These are phyloP conservation scores for Drosophila lacicola DNA, from an alignment of 2,888 invertebrate species.

Conservation along the genomic window DNA sequence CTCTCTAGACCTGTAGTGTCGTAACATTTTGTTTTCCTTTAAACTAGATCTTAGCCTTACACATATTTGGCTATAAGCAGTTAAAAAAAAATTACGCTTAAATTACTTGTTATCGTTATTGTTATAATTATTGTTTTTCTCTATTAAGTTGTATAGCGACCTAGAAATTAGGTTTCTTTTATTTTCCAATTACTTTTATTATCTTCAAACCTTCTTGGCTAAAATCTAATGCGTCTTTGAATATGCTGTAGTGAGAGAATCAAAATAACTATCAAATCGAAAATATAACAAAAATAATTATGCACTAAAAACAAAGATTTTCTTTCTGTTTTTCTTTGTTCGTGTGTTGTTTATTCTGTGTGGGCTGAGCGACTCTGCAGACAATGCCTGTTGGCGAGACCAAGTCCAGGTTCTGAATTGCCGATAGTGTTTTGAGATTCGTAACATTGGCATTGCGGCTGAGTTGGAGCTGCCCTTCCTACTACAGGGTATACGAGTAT, in stretches of 20 bases:
- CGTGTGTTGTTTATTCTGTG: slow-evolving; percentile 4
- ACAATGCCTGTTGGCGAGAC: slow-evolving; percentile 6
- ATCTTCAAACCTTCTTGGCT: slow-evolving; percentile 53
- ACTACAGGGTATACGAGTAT: slow-evolving; percentile 19
- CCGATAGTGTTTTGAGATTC: background rate
- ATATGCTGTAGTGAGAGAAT: slow-evolving; percentile 54
- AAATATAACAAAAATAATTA: slow-evolving; percentile 14
- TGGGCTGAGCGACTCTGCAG: slow-evolving; percentile 20
- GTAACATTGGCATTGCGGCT: slow-evolving; percentile 45
- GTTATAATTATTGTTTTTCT: slow-evolving; percentile 57
- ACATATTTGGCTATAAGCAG: slow-evolving; percentile 71
- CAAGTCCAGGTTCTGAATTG: slow-evolving; percentile 23
- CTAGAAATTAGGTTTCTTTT: slow-evolving; percentile 34
- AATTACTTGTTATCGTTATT: slow-evolving; percentile 63
- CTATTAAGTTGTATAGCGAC: slow-evolving; percentile 48
- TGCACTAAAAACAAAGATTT: slow-evolving; percentile 23
- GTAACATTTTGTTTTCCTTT: slow-evolving; percentile 23
- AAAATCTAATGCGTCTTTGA: slow-evolving; percentile 79
- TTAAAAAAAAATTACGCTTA: slow-evolving; percentile 69
- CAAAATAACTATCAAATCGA: slow-evolving; percentile 5
- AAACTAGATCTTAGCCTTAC: slow-evolving; percentile 62
- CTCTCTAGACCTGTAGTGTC: slow-evolving; percentile 32
- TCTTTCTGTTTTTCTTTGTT: background rate
- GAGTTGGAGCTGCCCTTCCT: slow-evolving; percentile 9
- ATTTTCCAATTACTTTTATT: slow-evolving; percentile 31